Evolutionary conservation across 2,797 vertebrate species (phyloP), one percentile per base, ranked within the genome.

Genomic region (Erethizon dorsatum): DNA sequence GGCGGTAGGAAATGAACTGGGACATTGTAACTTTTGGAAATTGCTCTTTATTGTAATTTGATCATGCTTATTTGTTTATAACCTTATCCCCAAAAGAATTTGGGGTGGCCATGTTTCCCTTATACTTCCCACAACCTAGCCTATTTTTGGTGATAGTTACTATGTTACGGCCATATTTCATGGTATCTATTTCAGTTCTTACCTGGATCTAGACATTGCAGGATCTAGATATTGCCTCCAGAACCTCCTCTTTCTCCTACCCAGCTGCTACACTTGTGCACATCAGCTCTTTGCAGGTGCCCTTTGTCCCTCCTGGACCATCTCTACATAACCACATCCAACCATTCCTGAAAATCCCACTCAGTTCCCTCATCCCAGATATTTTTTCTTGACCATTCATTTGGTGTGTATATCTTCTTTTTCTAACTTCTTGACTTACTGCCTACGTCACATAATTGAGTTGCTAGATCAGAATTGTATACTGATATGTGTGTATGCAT

Each of bases 1-100:
- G 17, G 59, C 15, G 63, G 12, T 0, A 0, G 41, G n/a, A 33
- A 33, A 24, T 11, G 1, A 7, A 1, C 9, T 13, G 22, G 83
- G 50, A 41, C 11, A 24, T 5, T 10, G 13, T 24, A 28, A 52
- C 17, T 90, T 85, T 89, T 17, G 63, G 41, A 18, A 3, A 20
- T 50, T 47, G 12, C 20, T 5, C 31, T 65, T 83, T 59, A 0
- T 31, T 73, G 80, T 41, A 57, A 59, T 61, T 57, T 26, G 57
- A 7, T 80, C 63, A 18, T 22, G 37, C 15, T 0, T 77, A 59
- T 69, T 82, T 86, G 82, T 75, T 83, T 50, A 78, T 33, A 86
- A 47, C 12, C 52, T 28, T 54, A 31, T 37, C n/a, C 65, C 6
- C 47, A 50, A 6, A 26, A 13, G 54, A 28, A 71, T 65, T n/a